A percentile compares a stretch with the other conserved stretches of the same genome.
These are phyloP conservation scores for Drosophila barbarae DNA, from an alignment of 2,888 invertebrate genomes.

Conservation along the genomic window DNA sequence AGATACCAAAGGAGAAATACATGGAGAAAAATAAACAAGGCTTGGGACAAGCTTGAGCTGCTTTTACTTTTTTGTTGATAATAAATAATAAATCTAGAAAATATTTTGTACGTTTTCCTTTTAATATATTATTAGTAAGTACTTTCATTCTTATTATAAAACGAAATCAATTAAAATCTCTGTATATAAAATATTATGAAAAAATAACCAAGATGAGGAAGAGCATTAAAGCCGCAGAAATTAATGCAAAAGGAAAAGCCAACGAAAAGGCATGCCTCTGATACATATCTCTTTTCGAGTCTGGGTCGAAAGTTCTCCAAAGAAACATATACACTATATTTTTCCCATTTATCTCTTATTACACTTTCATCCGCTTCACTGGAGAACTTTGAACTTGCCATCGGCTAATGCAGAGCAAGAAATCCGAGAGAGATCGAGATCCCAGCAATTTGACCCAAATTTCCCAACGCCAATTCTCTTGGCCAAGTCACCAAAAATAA, in stretches of 20 bases:
- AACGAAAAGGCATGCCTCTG: slow-evolving; percentile 13
- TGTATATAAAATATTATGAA: background rate
- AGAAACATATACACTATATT: background rate
- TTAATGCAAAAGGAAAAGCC: background rate
- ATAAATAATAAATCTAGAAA: background rate
- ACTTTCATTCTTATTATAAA: too few species aligned
- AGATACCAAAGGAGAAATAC: slow-evolving; percentile 7
- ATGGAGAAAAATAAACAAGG: slow-evolving; percentile 1
- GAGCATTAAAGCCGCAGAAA: background rate
- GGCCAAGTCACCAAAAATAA: slow-evolving; percentile 34
- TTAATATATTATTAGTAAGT: background rate
- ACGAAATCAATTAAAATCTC: background rate
- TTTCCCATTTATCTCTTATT: slow-evolving; percentile 13
- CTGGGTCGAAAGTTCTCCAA: slow-evolving; percentile 6
- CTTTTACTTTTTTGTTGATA: background rate
- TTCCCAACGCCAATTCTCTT: slow-evolving; percentile 10
- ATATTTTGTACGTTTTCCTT: background rate
- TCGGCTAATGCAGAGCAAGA: background rate
- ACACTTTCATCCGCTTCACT: slow-evolving; percentile 11
- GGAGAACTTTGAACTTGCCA: slow-evolving; percentile 40
- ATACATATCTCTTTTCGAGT: slow-evolving; percentile 16
- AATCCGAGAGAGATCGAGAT: background rate
- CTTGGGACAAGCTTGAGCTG: background rate
- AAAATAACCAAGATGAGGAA: background rate
- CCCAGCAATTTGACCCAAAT: slow-evolving; percentile 19